Conservation (phyloP, 2,888 invertebrate genomes). For the Dicyrtoma fusca region DNA sequence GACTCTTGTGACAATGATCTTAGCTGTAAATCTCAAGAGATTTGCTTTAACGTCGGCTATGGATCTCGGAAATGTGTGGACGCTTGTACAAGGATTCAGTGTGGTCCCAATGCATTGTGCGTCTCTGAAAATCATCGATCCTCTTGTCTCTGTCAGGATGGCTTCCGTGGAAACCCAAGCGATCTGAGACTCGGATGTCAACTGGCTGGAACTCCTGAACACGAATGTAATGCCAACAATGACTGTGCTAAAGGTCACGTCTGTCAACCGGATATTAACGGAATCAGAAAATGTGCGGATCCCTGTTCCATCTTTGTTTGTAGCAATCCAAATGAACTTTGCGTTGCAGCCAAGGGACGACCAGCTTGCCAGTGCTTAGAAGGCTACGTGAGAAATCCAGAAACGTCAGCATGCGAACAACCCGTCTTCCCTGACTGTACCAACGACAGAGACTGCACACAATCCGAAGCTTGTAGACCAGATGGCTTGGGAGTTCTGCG, state of each 20-base stretch:
- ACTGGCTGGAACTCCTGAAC: constrained; percentile 65
- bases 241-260: constrained; percentile 75
- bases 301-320: constrained; percentile 81
- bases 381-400: constrained; percentile 78
- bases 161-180: constrained; percentile 79
- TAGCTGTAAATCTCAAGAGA: constrained; percentile 80
- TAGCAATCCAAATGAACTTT: constrained; percentile 75
- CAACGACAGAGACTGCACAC: constrained; percentile 71
- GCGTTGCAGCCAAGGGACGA: constrained; percentile 70
- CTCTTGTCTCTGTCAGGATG: constrained; percentile 82
- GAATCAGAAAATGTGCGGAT: constrained; percentile 72
- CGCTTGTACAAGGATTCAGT: constrained; percentile 80
- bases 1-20: constrained; percentile 78
- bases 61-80: constrained; percentile 81
- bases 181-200: constrained; percentile 80
- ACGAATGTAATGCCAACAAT: constrained; percentile 69
- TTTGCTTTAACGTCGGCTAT: constrained; percentile 83
- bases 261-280: constrained; percentile 70
- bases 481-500: constrained; percentile 83
- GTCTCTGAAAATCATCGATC: constrained; percentile 82
- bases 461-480: constrained; percentile 74
- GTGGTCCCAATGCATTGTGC: constrained; percentile 87
- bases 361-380: constrained; percentile 80
- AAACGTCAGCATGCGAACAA: constrained; percentile 79
- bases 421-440: constrained; percentile 83